These are phyloP conservation scores for Limnephilus marmoratus DNA, from an alignment of 2,888 invertebrate species.

Conservation along the genomic window DNA sequence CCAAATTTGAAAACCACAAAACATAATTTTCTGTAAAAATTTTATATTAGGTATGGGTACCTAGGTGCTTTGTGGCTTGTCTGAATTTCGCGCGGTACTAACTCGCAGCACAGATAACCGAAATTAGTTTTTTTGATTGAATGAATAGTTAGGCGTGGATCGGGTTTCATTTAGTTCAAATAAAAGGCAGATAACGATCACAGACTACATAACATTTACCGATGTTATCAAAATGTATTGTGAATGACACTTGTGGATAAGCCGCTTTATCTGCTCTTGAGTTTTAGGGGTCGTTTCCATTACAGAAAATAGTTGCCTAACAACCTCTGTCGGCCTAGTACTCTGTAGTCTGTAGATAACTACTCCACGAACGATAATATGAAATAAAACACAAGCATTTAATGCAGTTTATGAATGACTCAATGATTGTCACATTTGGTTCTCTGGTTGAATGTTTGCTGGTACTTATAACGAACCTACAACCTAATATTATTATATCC, in stretches of 20 bases:
- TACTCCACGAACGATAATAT: background rate
- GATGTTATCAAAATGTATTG: constrained; percentile 8
- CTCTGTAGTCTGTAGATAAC: background rate
- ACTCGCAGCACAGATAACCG: too few relatives aligned
- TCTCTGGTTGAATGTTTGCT: background rate
- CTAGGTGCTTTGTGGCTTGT: too few relatives aligned
- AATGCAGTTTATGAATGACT: background rate
- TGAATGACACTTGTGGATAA: background rate
- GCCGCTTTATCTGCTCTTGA: background rate
- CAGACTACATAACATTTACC: background rate
- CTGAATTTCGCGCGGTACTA: too few relatives aligned
- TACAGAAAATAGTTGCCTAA: background rate
- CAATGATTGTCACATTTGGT: background rate
- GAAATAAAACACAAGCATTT: background rate
- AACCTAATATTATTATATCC: background rate
- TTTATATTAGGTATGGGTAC: too few relatives aligned
- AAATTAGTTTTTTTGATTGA: too few relatives aligned
- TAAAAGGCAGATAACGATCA: background rate
- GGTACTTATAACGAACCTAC: background rate
- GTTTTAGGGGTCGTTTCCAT: background rate
- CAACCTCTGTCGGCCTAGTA: background rate
- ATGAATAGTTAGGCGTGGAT: too few relatives aligned
- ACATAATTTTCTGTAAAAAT: too few relatives aligned
- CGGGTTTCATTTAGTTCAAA: background rate
- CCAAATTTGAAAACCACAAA: too few relatives aligned